Evolutionary conservation across 2,113 vertebrate genomes (phyloP).

Genomic region (Megaceryle maxima): DNA sequence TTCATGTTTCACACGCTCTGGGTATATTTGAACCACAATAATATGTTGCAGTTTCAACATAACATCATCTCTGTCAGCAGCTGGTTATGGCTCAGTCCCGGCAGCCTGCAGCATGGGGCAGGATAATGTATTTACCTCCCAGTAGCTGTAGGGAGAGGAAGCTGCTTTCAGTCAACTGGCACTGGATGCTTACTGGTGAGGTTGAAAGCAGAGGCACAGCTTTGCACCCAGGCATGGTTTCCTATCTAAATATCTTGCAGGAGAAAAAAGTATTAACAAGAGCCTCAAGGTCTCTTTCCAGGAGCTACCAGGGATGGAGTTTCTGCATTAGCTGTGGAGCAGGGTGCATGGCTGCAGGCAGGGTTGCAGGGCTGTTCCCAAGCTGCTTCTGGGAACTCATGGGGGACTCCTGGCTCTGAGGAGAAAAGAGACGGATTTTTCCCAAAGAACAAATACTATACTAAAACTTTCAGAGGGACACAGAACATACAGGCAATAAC

Average conservation of each 20-base stretch:
- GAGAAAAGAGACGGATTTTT: not conserved
- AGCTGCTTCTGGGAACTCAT: not conserved
- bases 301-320: not conserved
- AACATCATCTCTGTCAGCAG: not conserved
- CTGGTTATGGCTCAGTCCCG: not conserved
- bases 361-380: not conserved
- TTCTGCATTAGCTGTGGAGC: not conserved
- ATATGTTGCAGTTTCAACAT: not conserved
- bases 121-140: not conserved
- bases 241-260: not conserved
- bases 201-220: not conserved
- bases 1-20: not conserved
- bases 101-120: not conserved
- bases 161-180: not conserved
- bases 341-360: not conserved
- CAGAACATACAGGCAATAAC: not conserved
- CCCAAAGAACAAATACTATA: not conserved
- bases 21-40: slow-evolving; percentile 26
- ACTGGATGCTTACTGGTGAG: not conserved
- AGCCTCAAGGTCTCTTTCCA: not conserved
- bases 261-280: not conserved
- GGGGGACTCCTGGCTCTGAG: not conserved
- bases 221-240: not conserved
- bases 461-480: not conserved
- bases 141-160: not conserved